Percentiles rank a stretch among this genome's conserved stretches.
Evolutionary conservation across 2,888 invertebrate genomes (phyloP).

Genomic region (Apomyelois bistriatella): DNA sequence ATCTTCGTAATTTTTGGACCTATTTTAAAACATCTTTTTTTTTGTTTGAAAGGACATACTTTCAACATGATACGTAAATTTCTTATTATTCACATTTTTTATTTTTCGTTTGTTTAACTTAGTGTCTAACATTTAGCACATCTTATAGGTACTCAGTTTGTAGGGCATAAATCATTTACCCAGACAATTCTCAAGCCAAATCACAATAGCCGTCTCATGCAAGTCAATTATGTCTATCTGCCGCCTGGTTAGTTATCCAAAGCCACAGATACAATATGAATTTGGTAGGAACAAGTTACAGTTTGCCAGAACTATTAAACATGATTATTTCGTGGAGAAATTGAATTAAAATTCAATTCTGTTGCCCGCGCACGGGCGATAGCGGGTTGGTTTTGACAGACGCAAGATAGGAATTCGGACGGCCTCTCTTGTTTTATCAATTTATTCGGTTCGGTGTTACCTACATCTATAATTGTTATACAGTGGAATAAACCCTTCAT

Average conservation of each 20-base stretch:
- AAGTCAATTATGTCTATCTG: conserved; percentile 75
- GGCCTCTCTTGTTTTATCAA: conserved; percentile 11
- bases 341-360: conserved; percentile 60
- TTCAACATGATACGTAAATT: no score
- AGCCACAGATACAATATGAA: conserved; percentile 67
- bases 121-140: not conserved
- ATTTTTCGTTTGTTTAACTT: no score
- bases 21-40: no score
- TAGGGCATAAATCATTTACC: conserved; percentile 10
- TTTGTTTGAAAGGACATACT: no score
- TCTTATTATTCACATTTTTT: no score
- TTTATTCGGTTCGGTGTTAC: conserved; percentile 1
- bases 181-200: conserved; percentile 45
- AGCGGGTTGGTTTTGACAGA: conserved; percentile 10
- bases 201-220: conserved; percentile 70
- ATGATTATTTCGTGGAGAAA: conserved; percentile 52
- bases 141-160: not conserved
- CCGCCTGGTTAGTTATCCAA: conserved; percentile 68
- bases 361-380: conserved; percentile 30
- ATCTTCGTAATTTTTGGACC: no score
- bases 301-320: conserved; percentile 58
- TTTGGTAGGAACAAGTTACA: conserved; percentile 55
- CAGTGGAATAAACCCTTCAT: not conserved
- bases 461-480: not conserved
- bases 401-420: conserved; percentile 16